Conservation (phyloP, 2,888 invertebrate genomes). For the Ashinkailepas kermadecensis region DNA sequence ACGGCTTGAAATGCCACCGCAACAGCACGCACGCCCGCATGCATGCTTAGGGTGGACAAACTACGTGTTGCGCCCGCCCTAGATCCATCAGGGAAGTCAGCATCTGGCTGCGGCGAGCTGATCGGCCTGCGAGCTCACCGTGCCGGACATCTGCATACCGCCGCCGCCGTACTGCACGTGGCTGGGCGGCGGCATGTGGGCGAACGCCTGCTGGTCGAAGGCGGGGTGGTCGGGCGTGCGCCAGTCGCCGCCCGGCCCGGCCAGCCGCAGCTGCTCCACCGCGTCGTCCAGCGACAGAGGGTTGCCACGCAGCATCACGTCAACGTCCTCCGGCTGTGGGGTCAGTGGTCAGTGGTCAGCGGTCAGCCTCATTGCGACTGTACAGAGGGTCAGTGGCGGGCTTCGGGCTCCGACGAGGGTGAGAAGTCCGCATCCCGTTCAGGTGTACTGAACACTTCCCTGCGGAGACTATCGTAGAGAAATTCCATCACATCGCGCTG, state of each 20-base stretch:
- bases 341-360: no score
- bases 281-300: neutral
- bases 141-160: neutral
- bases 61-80: no score
- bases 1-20: no score
- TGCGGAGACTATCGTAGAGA: no score
- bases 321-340: neutral
- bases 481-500: no score
- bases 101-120: neutral
- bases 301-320: neutral
- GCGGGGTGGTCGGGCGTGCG: neutral
- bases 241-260: constrained; percentile 12
- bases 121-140: neutral
- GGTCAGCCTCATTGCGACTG: no score
- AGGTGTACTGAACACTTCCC: no score
- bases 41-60: no score
- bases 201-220: constrained; percentile 2
- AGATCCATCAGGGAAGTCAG: neutral
- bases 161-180: constrained; percentile 7
- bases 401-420: no score
- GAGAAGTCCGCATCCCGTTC: no score
- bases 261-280: neutral
- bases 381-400: no score
- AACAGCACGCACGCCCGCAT: no score
- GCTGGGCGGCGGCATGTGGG: constrained; percentile 6